Base-by-base conservation (phyloP, 2,888 invertebrate species). In the Chloroclystis v-ata region DNA sequence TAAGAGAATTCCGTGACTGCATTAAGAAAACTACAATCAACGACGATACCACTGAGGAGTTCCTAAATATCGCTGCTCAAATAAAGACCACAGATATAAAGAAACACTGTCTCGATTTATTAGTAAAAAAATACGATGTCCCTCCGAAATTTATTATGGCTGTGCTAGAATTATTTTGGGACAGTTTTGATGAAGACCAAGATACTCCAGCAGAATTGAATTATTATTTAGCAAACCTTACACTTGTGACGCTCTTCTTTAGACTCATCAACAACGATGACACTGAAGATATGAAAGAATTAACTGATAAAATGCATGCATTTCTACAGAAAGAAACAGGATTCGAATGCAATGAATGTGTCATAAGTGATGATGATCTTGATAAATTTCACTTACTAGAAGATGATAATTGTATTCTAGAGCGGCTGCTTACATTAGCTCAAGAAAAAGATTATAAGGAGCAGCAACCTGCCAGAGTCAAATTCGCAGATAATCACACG, bases 1-100 rank as follows among this genome's bases (percentile, higher is more conserved):
- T 97, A 49, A 92, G 95, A 67, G 93, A 95, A 59, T 76, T 95
- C 16, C 91, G 93, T 50, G 91, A 90, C 29, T 89, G 90, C 52
- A 74, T 95, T 10, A 92, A 92, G 65, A 90, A 90, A 39, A 85
- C 87, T 29, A 81, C 89, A 9, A 72, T 89, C 11, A 68, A 82
- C 1, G 90, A 90, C 13, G 88, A 83, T 56, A 77, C 89, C 52
- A 72, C 84, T 28, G 75, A 76, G 3, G 90, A 92, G 69, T 82
- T 91, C 11, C 66, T 89, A 0, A 86, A 85, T 52, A 90, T 89
- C 40, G 91, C 91, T 41, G 69, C 82, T 7, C 92, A 92, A 65
- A 76, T 95, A 41, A 91, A 92, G 75, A 95, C 95, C 0, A 77
- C 90, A 33, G 94, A 94, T 65, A 89, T 94, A 30, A 91, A 91